Evolutionary conservation across 2,888 invertebrate genomes (phyloP), one percentile per base, ranked within the genome.

Genomic region (Xestobium rufovillosum): DNA sequence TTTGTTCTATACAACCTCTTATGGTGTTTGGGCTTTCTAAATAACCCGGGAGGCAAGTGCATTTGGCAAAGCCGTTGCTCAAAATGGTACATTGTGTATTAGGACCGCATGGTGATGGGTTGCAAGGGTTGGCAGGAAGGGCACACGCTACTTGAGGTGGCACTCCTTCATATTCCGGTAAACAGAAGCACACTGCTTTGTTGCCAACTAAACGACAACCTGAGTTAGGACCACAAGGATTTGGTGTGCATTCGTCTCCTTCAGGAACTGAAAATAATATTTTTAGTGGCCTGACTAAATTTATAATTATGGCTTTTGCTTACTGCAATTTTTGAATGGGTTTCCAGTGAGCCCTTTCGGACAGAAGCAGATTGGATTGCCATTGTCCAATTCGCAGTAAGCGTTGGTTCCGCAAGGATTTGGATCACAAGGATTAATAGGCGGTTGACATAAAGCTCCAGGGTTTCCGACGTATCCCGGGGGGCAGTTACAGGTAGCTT

Each of bases 351-450:
- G 69, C 43, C 88, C 89, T 63, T 84, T 87, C 0, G 89, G 89
- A 57, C 91, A 91, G 68, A 75, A 86, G 57, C 91, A 92, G 48
- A 90, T 83, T 2, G 90, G 89, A 61, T 81, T 83, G 33, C 87
- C 89, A 52, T 82, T 78, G 52, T 88, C 86, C 32, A 80, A 73
- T 67, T 88, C 87, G 59, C 91, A 92, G 44, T 83, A 66, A 1
- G 91, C 89, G 55, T 84, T 83, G 2, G 72, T 65, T n/a, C 90
- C 90, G 53, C 89, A 90, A n/a, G 89, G 89, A 64, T 83, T 88
- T 14, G 86, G 85, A 43, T 76, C 70, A 54, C 89, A 90, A 1
- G 85, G 85, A 61, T 88, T 81, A 16, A 69, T 63, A n/a, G 86
- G 83, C 49, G 76, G 73, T 54, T 75, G 74, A 59, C 90, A 89